Evolutionary conservation across 35 echinoderm and acorn worm genomes (phyloP), one percentile per base, ranked within the genome.

Genomic region (Patiria miniata): DNA sequence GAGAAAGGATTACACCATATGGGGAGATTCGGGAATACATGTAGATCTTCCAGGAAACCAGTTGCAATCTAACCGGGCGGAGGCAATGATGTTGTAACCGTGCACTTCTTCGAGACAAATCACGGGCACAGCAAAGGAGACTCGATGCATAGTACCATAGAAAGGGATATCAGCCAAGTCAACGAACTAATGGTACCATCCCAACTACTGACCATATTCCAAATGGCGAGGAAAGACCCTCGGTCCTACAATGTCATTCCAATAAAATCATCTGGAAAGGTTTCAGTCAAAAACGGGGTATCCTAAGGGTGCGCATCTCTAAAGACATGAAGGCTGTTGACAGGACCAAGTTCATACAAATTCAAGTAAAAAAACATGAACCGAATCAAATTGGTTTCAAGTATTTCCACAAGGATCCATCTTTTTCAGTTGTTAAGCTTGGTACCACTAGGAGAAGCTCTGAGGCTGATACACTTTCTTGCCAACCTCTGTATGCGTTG

Each of bases 81-180:
- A n/a, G n/a, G n/a, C n/a, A n/a, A n/a, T n/a, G n/a, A 61, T 22
- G 18, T 30, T 61, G 58, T 82, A 36, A 82, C 37, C 37, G 5
- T 44, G 16, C 80, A 83, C 26, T 83, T 83, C 80, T 83, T 83
- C 44, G 80, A 83, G 32, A 8, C 47, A 19, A 51, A 51, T 50
- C 80, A 83, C 47, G 78, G 91, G 22, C 85, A 93, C 33, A 69
- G 54, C 26, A 85, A 87, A 83, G 91, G 91, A 16, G 91, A 89
- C 21, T 68, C 53, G 39, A 90, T 94, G 81, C 87, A 94, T 51
- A 95, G 93, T 80, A 79, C 86, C 1, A 83, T 95, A 65, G 73
- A 95, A 54, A 77, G 86, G 34, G 39, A 21, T 38, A 54, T 91
- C 21, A 36, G 57, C 5, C 65, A 42, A 40, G 68, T 91, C 2